Base-by-base conservation (phyloP, 2,888 invertebrate genomes). In the Sarcophaga variegata region DNA sequence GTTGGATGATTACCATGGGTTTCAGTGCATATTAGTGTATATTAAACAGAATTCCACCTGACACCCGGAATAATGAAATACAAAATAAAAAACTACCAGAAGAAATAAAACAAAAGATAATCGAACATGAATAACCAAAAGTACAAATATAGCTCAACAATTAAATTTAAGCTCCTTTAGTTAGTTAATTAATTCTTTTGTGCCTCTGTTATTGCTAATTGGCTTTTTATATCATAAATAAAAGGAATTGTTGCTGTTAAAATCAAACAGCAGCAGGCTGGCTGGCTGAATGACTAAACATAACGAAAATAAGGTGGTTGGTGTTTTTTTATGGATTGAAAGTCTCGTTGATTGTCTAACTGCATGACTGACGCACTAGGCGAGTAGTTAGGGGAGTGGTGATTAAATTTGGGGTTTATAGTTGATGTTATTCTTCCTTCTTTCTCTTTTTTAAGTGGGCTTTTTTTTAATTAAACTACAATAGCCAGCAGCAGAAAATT, bases 321-420 rank as follows among this genome's bases (percentile, higher is more conserved):
- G 67, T 72, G 45, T 66, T 76, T 76, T 77, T 76, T 70, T 66
- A 27, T 27, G 70, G 76, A 37, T 1, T 37, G 1, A 37, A 37
- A 37, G 37, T 37, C 37, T 37, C 3, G 37, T 10, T 37, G 37
- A 37, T 37, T 37, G 37, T 37, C 37, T 37, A 37, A 37, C 6
- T 1, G 37, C 6, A 37, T 37, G 37, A 37, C 37, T 37, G 37
- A 6, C 37, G 37, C 37, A 6, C 37, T 37, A 37, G 37, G 37
- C 37, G 37, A 37, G 37, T 37, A 37, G 37, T 10, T 37, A 37
- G 37, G 37, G 37, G 37, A 37, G 37, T 37, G 37, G 37, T 71
- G 80, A 84, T 76, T 71, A 47, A 45, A 76, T 76, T 69, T 66
- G 47, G 27, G 70, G 80, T 84, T 70, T 83, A 54, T 20, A 37